These are phyloP conservation scores for Alcedo atthis DNA, from an alignment of 2,797 vertebrate genomes.

Conservation along the genomic window DNA sequence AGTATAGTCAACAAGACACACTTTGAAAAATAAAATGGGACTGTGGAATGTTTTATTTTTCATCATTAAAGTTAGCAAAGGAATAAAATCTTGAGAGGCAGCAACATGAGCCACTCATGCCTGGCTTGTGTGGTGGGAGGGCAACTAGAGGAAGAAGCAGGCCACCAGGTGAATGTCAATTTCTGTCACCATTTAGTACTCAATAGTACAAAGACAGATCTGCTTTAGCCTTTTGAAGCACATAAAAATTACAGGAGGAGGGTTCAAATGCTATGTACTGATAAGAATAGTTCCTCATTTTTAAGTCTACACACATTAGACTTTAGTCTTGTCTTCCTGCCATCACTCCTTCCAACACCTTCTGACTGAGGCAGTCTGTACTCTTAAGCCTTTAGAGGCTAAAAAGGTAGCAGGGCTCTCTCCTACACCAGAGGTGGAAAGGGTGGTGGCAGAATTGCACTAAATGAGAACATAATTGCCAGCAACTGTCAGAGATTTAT, in stretches of 20 bases:
- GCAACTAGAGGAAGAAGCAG: neutral
- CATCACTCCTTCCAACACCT: neutral
- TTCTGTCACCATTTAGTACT: neutral
- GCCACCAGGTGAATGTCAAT: neutral
- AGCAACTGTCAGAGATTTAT: neutral
- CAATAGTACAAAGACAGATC: neutral
- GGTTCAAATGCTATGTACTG: neutral
- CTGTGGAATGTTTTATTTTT: neutral
- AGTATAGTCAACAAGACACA: neutral
- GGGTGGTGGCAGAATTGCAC: neutral
- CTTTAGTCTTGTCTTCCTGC: neutral
- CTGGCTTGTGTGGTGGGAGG: neutral
- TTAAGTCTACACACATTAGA: neutral
- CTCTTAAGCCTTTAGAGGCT: neutral
- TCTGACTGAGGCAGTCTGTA: neutral
- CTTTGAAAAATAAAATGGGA: neutral
- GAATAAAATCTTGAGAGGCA: neutral
- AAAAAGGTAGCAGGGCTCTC: neutral
- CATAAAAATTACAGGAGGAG: too few species aligned
- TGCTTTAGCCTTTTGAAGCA: neutral
- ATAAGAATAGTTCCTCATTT: neutral
- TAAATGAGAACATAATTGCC: neutral
- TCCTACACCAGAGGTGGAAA: neutral
- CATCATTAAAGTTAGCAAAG: neutral
- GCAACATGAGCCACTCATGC: rapidly evolving